A percentile compares a stretch with the other conserved stretches of the same genome.
Conservation (phyloP, 2,797 vertebrate species). For the Phataginus tricuspis region DNA sequence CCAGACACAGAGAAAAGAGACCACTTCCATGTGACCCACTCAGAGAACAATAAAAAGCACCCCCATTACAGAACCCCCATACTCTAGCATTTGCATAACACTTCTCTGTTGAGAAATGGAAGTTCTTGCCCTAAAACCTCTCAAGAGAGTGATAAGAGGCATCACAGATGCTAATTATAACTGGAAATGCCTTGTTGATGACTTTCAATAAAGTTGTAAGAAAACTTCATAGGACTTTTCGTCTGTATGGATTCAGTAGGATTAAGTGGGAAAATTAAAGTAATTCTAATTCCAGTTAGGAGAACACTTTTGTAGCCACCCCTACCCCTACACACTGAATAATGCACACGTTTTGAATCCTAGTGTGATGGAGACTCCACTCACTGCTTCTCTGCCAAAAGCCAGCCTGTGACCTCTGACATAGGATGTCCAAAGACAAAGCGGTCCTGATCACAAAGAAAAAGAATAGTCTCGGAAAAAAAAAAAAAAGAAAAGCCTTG, state of each 20-base stretch:
- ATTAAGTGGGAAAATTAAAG: neutral
- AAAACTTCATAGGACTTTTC: neutral
- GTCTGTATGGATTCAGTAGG: neutral
- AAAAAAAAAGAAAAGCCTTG: too few species aligned
- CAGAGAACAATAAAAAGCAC: neutral
- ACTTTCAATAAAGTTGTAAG: neutral
- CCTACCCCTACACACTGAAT: neutral
- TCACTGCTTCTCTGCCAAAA: neutral
- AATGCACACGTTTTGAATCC: neutral
- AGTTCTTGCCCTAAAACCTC: neutral
- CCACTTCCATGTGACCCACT: neutral
- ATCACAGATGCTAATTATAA: neutral
- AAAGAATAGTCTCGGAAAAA: neutral
- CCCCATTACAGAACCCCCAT: neutral
- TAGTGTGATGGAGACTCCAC: neutral
- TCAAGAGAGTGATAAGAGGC: neutral
- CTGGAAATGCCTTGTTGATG: neutral
- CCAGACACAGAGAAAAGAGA: neutral
- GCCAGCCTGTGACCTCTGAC: neutral
- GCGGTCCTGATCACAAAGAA: accelerated
- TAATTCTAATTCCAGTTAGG: neutral
- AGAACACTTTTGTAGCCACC: neutral
- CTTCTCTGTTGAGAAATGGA: neutral
- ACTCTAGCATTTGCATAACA: neutral
- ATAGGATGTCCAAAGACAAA: neutral